Base-by-base conservation (phyloP, 1,140 invertebrate genomes). In the Harpegnathos saltator region DNA sequence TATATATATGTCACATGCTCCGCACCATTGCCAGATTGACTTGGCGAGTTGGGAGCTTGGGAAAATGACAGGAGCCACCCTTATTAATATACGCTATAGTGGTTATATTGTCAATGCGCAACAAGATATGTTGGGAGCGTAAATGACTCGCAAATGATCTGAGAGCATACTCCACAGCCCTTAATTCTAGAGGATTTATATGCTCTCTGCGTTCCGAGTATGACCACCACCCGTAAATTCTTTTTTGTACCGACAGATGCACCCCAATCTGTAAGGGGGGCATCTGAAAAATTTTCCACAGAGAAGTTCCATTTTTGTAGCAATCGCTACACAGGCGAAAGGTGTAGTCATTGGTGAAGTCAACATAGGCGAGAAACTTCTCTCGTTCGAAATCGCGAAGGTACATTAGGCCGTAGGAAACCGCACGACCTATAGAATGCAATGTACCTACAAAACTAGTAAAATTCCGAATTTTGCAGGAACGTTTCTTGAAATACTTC, bases 221-320 rank as follows among this genome's bases (percentile, higher is more conserved):
- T 58, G 19, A 58, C 3, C 19, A 58, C 56, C 65, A 80, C 2
- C 19, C 56, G 56, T 58, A 19, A 11, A 22, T n/a, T 9, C 19
- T 22, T 24, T 5, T 58, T 1, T 19, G 56, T 19, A 2, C 22
- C 22, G 5, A 5, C 11, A 58, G 22, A 4, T n/a, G 22, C 11
- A 7, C 1, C 5, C 7, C 17, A 9, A 58, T 7, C n/a, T n/a
- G 56, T 22, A 19, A 19, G 17, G 56, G 22, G 4, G 0, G 22
- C 22, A 58, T 9, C 56, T 1, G 83, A 65, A 44, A n/a, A 84
- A n/a, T 81, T 81, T 7, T 52, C 61, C 1, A 3, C 44, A 29
- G 14, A 11, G 22, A 59, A 19, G 56, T 33, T 33, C 29, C 29
- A 5, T 33, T 26, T 58, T 2, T 58, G n/a, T 24, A 58, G 0